Base-by-base conservation (phyloP, 2,797 vertebrate genomes). In the Clarias platycephalus region DNA sequence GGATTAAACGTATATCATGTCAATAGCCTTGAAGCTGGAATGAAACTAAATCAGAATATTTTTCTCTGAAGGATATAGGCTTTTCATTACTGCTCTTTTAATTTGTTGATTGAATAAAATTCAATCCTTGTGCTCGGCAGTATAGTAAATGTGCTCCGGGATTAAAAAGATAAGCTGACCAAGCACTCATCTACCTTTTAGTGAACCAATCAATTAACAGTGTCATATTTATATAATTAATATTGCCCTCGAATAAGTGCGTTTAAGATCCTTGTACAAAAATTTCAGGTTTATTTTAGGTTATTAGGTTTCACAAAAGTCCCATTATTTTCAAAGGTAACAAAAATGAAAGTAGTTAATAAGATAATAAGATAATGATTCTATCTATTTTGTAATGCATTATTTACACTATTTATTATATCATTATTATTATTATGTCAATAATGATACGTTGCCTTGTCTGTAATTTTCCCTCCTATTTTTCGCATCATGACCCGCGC, bases 151-250 rank as follows among this genome's bases (percentile, higher is more conserved):
- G 72, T 31, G 26, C 5, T 3, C 15, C 24, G 3, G 1, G 9
- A 22, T 37, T 70, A 9, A 55, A 75, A 40, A n/a, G 10, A 4
- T 22, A 57, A 28, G 26, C 72, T 57, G 49, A 20, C 8, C 16
- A 31, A 75, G 72, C 26, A 57, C 72, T 75, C 72, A 12, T 57
- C 44, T 57, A 55, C n/a, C 72, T 75, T 31, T 75, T 28, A 75
- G 26, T 20, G 18, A 18, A 12, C 26, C 26, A 16, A 75, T 75
- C 26, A 75, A 57, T 75, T 55, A 75, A 75, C 72, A 57, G 5
- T 55, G 49, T 57, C 72, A 20, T 57, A 55, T 16, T 55, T 55
- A 0, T 55, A 10, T 22, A 28, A 75, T 57, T 57, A 31, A 74
- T 74, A 53, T 4, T 74, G 6, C 1, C 16, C 15, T 53, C 6